Base-by-base conservation (phyloP, 2,113 vertebrate genomes). In the Corythoichthys haematopterus region DNA sequence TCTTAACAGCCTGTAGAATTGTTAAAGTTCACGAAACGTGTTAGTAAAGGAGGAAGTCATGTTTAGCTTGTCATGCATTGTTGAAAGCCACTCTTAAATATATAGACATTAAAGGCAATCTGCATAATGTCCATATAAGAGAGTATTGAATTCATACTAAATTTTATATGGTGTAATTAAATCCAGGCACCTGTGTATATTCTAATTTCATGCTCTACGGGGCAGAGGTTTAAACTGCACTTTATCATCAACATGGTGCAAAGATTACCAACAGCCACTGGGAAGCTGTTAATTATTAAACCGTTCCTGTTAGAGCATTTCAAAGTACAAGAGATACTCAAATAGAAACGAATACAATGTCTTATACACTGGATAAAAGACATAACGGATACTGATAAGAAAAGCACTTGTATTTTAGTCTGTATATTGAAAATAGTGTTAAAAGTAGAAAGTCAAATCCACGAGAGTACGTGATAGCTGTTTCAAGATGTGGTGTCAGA, bases 221-320 rank as follows among this genome's bases (percentile, higher is more conserved):
- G 2, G 6, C n/a, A 4, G 14, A 3, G 13, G 13, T n/a, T 62
- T 14, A 46, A 46, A 6, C n/a, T 33, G n/a, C 9, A 57, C 35
- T 11, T 53, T 28, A 55, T 20, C 16, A 6, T 60, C 15, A 64
- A 71, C 28, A 55, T 15, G 61, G n/a, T 36, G 37, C 69, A 20
- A 59, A 48, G 55, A 64, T 70, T 45, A 70, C 28, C 50, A 36
- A 35, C 36, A 33, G 48, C 59, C 16, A 70, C 70, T 66, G 65
- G 20, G 63, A 14, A 64, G n/a, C 67, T 56, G 79, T 89, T 84
- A 88, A 88, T 88, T 35, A 87, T 86, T 68, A 70, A 72, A 69
- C 71, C 73, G 66, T 71, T 76, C 68, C 67, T 72, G 68, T 84
- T 72, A 74, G 59, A 65, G 65, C 66, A 65, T 71, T 82, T 84